Evolutionary conservation across 2,113 vertebrate genomes (phyloP), one percentile per base, ranked within the genome.

Genomic region (Sigmodon hispidus): DNA sequence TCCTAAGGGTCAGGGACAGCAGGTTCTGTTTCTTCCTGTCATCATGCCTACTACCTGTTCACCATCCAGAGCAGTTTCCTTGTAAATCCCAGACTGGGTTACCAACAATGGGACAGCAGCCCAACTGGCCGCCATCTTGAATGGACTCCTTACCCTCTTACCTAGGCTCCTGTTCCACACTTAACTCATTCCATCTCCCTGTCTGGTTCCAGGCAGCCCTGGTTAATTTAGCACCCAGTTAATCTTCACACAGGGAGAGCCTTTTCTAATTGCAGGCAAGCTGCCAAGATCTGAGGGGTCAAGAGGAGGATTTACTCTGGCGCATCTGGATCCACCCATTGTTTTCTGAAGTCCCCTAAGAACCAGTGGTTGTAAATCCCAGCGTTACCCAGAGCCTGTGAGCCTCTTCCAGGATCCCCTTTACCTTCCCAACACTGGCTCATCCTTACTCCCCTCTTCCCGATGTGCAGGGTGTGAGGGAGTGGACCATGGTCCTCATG

Each of bases 271-370:
- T 50, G 80, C 94, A 63, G 31, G 55, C 76, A 87, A 63, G 31
- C 94, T 69, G 85, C 75, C 61, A 50, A 73, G 94, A 48, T 93
- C 96, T 75, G 75, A 92, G 75, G 87, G n/a, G 26, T 48, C 34
- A 43, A 29, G 87, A 80, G 55, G 52, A 61, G 65, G 83, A 63
- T 65, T 90, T 88, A 57, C 77, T 77, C 22, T 77, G 72, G 75
- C 77, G 36, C n/a, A 10, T 73, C 57, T 43, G 79, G 88, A 75
- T 76, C 88, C 29, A 24, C 79, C 80, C 10, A 77, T 67, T 91
- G 83, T 90, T 79, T 97, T 79, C 90, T 79, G n/a, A 36, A 59
- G 26, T 34, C 93, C 89, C 91, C 69, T 36, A 59, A 83, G 87
- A 77, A 55, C 29, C 2, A 55, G 59, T 52, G 77, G 59, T 48